Base-by-base conservation (phyloP, 2,888 invertebrate species). In the Drosophila eohydei region DNA sequence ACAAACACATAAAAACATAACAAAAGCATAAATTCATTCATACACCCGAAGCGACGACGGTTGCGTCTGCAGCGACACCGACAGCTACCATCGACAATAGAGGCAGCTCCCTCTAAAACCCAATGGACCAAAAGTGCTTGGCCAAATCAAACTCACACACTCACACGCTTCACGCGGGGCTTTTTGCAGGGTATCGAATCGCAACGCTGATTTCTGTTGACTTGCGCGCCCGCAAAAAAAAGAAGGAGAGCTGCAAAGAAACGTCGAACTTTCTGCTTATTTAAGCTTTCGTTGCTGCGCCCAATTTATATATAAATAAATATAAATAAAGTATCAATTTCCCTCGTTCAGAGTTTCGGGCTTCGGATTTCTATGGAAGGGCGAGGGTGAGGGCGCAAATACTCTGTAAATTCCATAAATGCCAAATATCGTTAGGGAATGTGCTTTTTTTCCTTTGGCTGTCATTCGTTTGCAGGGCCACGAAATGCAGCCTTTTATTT, bases 1-100 rank as follows among this genome's bases (percentile, higher is more conserved):
- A 75, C 61, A 79, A 73, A 78, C 70, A 79, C 11, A 50, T 16
- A 32, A 50, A 79, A 74, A 81, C 82, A 81, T 74, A 81, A 82
- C 79, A 84, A 83, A 83, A 84, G 78, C 86, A 83, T 78, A 85
- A 84, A 84, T 84, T 84, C 84, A 85, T 84, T 84, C 84, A 84
- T 84, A 80, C 32, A 16, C 48, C 78, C 55, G 68, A 72, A 64
- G 54, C 54, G 40, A 26, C 54, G 54, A 28, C 40, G 40, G 28
- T 72, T 41, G 68, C 68, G 57, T 73, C 78, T 64, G 57, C 67
- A 50, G 12, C 63, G 51, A 66, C 67, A 44, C 32, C 61, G 56
- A 66, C 36, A 59, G 38, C 78, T 54, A 21, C 59, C 70, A 21
- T 50, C 70, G 69, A 69, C 62, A 60, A 65, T 57, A 59, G 62